A percentile compares a stretch with the other conserved stretches of the same genome.
These are phyloP conservation scores for Aleiodes leptofemur DNA, from an alignment of 2,888 invertebrate species.

Conservation along the genomic window DNA sequence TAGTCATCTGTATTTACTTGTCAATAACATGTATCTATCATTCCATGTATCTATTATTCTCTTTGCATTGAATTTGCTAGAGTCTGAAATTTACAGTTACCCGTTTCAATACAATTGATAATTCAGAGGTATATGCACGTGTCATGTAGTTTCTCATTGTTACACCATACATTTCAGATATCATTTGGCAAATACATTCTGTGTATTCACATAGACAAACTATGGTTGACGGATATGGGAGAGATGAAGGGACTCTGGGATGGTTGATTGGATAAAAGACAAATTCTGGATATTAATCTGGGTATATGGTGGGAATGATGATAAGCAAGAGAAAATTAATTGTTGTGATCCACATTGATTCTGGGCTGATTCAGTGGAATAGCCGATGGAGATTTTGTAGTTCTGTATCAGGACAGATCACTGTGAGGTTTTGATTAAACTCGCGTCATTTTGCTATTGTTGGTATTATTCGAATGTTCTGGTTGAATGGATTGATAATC, in stretches of 20 bases:
- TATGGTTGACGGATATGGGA: slow-evolving; percentile 11
- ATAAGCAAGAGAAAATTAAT: slow-evolving; percentile 44
- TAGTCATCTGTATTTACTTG: background rate
- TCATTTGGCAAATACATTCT: slow-evolving; percentile 19
- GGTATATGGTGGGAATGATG: slow-evolving; percentile 23
- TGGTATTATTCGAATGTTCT: too few species aligned
- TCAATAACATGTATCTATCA: slow-evolving; percentile 9
- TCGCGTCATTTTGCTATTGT: slow-evolving; percentile 9
- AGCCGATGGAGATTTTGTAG: slow-evolving; percentile 14
- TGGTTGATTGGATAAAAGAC: slow-evolving; percentile 21
- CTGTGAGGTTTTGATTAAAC: slow-evolving; percentile 40
- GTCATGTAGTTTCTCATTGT: background rate
- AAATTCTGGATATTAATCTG: background rate
- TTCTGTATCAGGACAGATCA: slow-evolving; percentile 4
- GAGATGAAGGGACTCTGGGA: too few species aligned
- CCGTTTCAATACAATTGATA: background rate
- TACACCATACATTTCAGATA: slow-evolving; percentile 9
- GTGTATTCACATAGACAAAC: slow-evolving; percentile 14
- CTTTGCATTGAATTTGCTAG: background rate
- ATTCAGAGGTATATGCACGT: slow-evolving; percentile 6
- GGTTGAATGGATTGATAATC: background rate
- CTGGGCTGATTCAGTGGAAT: slow-evolving; percentile 25
- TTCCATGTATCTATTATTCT: background rate
- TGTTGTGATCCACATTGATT: slow-evolving; percentile 41
- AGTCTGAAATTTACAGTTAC: slow-evolving; percentile 17